These are phyloP conservation scores for Noctua fimbriata DNA, from an alignment of 2,888 invertebrate genomes.

Conservation along the genomic window DNA sequence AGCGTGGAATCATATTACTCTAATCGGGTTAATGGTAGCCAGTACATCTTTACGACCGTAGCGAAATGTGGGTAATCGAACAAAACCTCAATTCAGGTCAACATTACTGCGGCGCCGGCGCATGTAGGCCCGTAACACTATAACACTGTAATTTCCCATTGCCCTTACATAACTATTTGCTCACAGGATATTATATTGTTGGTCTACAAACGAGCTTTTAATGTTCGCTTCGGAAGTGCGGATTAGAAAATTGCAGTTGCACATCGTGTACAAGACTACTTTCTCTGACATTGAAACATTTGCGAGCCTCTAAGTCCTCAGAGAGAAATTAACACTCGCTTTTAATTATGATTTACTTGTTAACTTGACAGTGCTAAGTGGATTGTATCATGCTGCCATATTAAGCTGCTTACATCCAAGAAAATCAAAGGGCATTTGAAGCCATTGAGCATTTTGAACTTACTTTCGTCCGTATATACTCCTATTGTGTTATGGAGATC, in stretches of 20 bases:
- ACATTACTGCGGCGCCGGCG: conserved; percentile 38
- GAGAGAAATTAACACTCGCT: conserved; percentile 51
- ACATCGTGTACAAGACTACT: conserved; percentile 78
- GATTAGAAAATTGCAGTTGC: conserved; percentile 82
- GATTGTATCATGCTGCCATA: background rate
- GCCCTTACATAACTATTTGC: conserved; percentile 48
- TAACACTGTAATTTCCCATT: conserved; percentile 49
- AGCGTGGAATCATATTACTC: conserved; percentile 4
- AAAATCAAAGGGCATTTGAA: background rate
- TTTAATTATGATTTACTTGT: conserved; percentile 35
- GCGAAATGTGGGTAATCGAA: conserved; percentile 54
- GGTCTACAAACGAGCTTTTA: conserved; percentile 63
- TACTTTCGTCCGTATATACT: too few relatives aligned
- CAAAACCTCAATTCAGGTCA: conserved; percentile 54
- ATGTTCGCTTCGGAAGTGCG: conserved; percentile 75
- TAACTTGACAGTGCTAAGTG: background rate
- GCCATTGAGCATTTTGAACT: background rate
- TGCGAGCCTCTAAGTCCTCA: conserved; percentile 49
- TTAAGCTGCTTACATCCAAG: background rate
- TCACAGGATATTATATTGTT: conserved; percentile 57
- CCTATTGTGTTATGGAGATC: too few relatives aligned
- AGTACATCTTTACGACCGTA: conserved; percentile 37
- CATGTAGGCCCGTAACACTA: conserved; percentile 43
- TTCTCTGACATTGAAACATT: conserved; percentile 83
- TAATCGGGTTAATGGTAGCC: conserved; percentile 32